Conservation (phyloP, 2,113 vertebrate species). For the Garra rufa region DNA sequence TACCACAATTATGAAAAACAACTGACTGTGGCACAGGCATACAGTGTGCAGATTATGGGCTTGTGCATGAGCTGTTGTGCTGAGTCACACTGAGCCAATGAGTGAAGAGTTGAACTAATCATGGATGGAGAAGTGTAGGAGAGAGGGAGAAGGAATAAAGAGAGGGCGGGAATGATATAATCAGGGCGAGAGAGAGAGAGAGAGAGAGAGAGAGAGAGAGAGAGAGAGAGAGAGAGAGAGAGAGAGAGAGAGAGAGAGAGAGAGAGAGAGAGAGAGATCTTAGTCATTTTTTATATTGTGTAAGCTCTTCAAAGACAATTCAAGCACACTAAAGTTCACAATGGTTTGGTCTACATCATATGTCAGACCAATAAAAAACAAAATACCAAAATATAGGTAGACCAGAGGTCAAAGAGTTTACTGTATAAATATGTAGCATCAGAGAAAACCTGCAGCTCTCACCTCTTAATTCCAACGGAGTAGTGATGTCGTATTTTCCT, state of each 20-base stretch:
- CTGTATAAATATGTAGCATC: background rate
- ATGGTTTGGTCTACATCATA: background rate
- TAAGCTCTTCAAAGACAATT: background rate
- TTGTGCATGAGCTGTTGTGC: conserved; percentile 28
- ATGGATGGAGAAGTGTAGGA: conserved; percentile 16
- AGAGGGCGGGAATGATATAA: conserved; percentile 18
- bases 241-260: background rate
- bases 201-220: background rate
- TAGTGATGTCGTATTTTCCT: background rate
- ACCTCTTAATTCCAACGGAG: background rate
- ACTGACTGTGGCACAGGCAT: conserved; percentile 6
- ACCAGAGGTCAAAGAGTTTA: background rate
- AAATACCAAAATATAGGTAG: background rate
- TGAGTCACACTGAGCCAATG: conserved; percentile 43
- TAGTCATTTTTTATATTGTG: conserved; percentile 10
- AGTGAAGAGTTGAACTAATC: conserved; percentile 19
- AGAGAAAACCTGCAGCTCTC: conserved; percentile 13
- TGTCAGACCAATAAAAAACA: background rate
- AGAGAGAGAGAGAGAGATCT: background rate
- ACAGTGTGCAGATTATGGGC: background rate
- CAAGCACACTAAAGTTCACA: background rate
- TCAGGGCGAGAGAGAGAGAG: background rate
- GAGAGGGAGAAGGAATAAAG: background rate
- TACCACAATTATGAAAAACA: background rate
- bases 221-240: too few relatives aligned